Evolutionary conservation across 2,113 vertebrate species (phyloP), one percentile per base, ranked within the genome.

Genomic region (Aegotheles bennettii): DNA sequence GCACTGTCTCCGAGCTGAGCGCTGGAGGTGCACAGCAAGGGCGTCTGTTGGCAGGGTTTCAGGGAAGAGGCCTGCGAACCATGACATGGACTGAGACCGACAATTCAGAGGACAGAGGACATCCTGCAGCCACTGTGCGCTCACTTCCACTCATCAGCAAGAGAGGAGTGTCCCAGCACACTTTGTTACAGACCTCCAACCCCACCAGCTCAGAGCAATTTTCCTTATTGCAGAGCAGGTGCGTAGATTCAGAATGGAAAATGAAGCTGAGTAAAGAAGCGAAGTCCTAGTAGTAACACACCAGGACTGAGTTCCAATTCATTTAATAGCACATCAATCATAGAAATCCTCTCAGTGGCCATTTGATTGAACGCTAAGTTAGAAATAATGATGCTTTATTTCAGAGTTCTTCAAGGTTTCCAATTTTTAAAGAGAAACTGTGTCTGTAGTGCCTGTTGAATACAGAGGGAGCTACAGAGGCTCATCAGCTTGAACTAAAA

Each of bases 91-190:
- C 26, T 2, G 1, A 87, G 56, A 64, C 12, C 0, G 0, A 38
- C 33, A 43, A 6, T 6, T 48, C 4, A 0, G 2, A 11, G 48
- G 28, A 29, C 1, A 0, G 64, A 56, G 35, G 12, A 10, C 23
- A 24, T 18, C 67, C 12, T 6, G 4, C 43, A 40, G 54, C 26
- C 51, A 35, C 40, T 0, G 0, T 13, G 4, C 2, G 2, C 54
- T 78, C 28, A 5, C 11, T 74, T 70, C 50, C 38, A 8, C 38
- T 28, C 9, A 0, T 29, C 21, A 74, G 89, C 33, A 35, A 10
- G 36, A 24, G 0, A 1, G 24, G 35, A 19, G 60, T 2, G 2
- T 63, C 64, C 33, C 82, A 61, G 48, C 65, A 50, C 45, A 6
- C 71, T 15, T 31, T 31, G 59, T 50, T 35, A 67, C 35, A 80